Evolutionary conservation across 1,140 invertebrate genomes (phyloP).

Genomic region (Camponotus floridanus): DNA sequence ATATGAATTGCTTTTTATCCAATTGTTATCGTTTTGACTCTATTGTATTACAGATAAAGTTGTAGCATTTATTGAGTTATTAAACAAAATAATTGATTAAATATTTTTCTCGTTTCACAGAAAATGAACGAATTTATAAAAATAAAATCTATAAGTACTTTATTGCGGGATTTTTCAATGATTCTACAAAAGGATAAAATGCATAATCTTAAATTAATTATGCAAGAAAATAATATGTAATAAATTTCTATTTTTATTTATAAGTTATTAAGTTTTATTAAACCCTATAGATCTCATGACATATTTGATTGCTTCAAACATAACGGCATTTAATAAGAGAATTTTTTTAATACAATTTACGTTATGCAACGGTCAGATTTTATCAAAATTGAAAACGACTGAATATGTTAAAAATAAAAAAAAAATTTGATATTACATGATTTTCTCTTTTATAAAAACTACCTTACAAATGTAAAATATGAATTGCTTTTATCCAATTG

Average conservation of each 20-base stretch:
- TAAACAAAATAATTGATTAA: background rate
- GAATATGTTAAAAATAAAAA: background rate
- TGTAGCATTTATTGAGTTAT: constrained; percentile 5
- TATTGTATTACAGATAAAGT: background rate
- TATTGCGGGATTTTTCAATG: background rate
- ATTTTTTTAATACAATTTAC: background rate
- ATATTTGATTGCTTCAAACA: background rate
- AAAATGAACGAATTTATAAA: background rate
- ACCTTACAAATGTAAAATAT: background rate
- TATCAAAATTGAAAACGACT: background rate
- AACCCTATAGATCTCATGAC: background rate
- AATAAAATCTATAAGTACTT: background rate
- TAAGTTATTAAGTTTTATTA: background rate
- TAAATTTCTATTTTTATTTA: background rate
- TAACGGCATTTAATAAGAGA: background rate
- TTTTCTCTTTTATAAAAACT: background rate
- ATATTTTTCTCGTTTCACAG: background rate
- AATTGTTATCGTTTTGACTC: background rate
- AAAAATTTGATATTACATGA: background rate
- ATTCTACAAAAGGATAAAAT: background rate
- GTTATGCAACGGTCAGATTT: background rate
- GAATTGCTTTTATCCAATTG: background rate
- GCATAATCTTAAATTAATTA: background rate
- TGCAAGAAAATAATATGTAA: background rate
- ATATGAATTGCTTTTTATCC: background rate